These are phyloP conservation scores for Cyprinella venusta DNA, from an alignment of 2,797 vertebrate species.

Conservation along the genomic window DNA sequence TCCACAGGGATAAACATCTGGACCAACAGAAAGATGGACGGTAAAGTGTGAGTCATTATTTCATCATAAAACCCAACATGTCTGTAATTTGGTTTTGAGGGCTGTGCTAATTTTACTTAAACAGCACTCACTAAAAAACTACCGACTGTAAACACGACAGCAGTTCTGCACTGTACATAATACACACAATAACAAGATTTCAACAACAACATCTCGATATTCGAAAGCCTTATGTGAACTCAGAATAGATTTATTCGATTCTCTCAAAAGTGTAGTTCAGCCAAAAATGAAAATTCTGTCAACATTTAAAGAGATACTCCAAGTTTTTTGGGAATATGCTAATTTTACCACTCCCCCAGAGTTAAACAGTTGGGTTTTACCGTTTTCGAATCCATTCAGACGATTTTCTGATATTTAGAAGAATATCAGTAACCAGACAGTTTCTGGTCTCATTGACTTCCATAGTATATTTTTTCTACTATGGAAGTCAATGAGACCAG, in stretches of 20 bases:
- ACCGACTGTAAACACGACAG: slow-evolving; percentile 4
- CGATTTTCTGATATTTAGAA: no score
- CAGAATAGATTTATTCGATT: neutral
- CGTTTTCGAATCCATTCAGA: no score
- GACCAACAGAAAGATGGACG: neutral
- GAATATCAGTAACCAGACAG: no score
- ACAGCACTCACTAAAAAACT: slow-evolving; percentile 14
- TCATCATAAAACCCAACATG: slow-evolving; percentile 23
- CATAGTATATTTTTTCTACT: no score
- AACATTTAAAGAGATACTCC: neutral
- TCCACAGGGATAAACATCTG: slow-evolving; percentile 13
- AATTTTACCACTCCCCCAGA: no score
- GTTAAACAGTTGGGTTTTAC: no score
- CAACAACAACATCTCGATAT: slow-evolving; percentile 19
- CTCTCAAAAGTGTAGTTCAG: neutral
- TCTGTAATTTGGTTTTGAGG: slow-evolving; percentile 43
- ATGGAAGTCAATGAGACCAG: no score
- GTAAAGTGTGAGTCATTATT: slow-evolving; percentile 26
- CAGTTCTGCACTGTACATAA: slow-evolving; percentile 5
- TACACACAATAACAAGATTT: slow-evolving; percentile 5
- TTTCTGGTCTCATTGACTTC: no score
- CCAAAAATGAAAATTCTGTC: neutral
- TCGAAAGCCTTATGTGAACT: neutral
- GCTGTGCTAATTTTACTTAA: slow-evolving; percentile 33
- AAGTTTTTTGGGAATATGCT: no score